Evolutionary conservation across 2,888 invertebrate genomes (phyloP).

Genomic region (Drosophila nigricruria): DNA sequence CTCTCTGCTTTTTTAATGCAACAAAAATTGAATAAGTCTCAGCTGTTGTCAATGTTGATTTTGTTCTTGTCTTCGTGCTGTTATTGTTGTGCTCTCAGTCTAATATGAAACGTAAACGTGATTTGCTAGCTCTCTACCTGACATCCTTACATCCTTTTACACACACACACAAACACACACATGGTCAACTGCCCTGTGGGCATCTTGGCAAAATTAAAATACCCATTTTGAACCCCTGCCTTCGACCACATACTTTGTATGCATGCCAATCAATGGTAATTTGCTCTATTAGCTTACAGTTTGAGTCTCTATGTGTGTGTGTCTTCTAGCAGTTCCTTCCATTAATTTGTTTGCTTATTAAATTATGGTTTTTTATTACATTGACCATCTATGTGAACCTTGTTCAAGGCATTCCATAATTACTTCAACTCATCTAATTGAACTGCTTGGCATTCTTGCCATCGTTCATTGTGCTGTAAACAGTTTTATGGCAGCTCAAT

Average conservation of each 20-base stretch:
- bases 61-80: slow-evolving; percentile 5
- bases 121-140: slow-evolving; percentile 62
- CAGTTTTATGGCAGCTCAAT: neutral
- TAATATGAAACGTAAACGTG: slow-evolving; percentile 70
- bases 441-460: slow-evolving; percentile 16
- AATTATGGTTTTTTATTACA: slow-evolving; percentile 63
- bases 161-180: slow-evolving; percentile 10
- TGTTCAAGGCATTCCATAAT: slow-evolving; percentile 36
- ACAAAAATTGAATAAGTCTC: slow-evolving; percentile 69
- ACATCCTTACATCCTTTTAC: slow-evolving; percentile 16
- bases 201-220: slow-evolving; percentile 62
- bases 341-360: slow-evolving; percentile 72
- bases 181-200: slow-evolving; percentile 28
- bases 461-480: slow-evolving; percentile 3
- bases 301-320: neutral
- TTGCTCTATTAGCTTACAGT: slow-evolving; percentile 21
- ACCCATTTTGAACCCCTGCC: slow-evolving; percentile 17
- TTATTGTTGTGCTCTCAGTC: slow-evolving; percentile 34
- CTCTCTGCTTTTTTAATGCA: slow-evolving; percentile 43
- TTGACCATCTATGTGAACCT: slow-evolving; percentile 25
- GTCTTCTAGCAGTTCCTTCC: neutral
- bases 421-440: slow-evolving; percentile 61
- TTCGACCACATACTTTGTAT: slow-evolving; percentile 29
- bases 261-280: slow-evolving; percentile 49
- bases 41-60: slow-evolving; percentile 22